These are phyloP conservation scores for Piscicola geometra DNA, from an alignment of 2,888 invertebrate genomes.

Conservation along the genomic window DNA sequence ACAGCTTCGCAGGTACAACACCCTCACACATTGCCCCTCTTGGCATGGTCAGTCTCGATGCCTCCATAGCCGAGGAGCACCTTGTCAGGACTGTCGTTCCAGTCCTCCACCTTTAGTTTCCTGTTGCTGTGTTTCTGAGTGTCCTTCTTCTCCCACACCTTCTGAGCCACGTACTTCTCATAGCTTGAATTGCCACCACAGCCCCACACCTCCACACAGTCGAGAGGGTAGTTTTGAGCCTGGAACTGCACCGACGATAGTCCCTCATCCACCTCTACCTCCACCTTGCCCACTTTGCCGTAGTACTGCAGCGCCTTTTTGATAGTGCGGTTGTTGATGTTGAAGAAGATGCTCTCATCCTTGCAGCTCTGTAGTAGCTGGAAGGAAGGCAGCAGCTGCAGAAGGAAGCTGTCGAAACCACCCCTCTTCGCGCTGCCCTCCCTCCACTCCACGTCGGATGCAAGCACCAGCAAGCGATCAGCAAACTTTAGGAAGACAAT, in stretches of 20 bases:
- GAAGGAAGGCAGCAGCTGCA: constrained; percentile 66
- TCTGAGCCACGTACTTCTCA: constrained; percentile 79
- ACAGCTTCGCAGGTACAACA: no score
- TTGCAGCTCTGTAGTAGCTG: constrained; percentile 58
- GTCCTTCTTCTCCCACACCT: constrained; percentile 84
- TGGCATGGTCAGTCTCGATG: constrained; percentile 48
- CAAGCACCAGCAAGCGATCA: constrained; percentile 3
- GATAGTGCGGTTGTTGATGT: constrained; percentile 27
- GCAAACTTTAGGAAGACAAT: constrained; percentile 18
- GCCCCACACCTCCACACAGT: constrained; percentile 58
- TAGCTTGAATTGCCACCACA: constrained; percentile 52
- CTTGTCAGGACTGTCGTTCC: constrained; percentile 91
- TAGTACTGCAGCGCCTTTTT: constrained; percentile 8
- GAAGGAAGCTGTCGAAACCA: constrained; percentile 69
- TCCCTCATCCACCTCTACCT: constrained; percentile 69
- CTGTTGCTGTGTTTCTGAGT: constrained; percentile 67
- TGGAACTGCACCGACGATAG: constrained; percentile 65
- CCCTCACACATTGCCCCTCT: constrained; percentile 37
- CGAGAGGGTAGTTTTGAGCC: constrained; percentile 47
- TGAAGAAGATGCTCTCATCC: constrained; percentile 32
- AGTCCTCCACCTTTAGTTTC: constrained; percentile 75
- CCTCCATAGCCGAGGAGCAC: constrained; percentile 83
- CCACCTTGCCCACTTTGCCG: constrained; percentile 42
- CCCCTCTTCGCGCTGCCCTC: constrained; percentile 69
- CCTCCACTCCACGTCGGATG: constrained; percentile 26